A percentile compares a stretch with the other conserved stretches of the same genome.
Conservation (phyloP, 2,888 invertebrate genomes). For the Gryllus longicercus region DNA sequence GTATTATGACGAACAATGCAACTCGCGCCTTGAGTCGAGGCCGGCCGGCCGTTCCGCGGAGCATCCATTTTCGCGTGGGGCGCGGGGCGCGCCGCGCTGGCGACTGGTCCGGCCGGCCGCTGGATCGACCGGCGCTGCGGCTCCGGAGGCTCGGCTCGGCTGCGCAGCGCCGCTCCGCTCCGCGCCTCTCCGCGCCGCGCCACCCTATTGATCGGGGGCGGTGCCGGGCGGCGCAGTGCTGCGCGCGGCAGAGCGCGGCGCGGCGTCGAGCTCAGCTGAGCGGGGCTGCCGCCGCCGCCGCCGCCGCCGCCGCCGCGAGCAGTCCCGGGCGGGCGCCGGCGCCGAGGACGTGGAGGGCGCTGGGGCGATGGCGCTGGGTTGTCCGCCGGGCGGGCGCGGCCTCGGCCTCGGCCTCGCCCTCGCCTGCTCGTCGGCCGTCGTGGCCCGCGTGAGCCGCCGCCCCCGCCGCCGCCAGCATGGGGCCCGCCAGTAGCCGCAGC, state of each 20-base stretch:
- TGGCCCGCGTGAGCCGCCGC: not conserved
- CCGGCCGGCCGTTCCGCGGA: too few species aligned
- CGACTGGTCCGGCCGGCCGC: not conserved
- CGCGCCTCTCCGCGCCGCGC: not conserved
- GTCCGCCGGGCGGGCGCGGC: not conserved
- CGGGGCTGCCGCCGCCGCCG: not conserved
- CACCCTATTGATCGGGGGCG: not conserved
- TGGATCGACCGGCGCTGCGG: not conserved
- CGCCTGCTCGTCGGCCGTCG: not conserved
- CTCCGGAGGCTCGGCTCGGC: not conserved
- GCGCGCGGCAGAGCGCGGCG: not conserved
- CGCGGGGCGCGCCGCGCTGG: not conserved
- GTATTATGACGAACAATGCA: too few species aligned
- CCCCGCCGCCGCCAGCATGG: not conserved
- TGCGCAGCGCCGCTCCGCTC: not conserved
- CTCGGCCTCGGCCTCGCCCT: not conserved
- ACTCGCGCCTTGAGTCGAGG: too few species aligned
- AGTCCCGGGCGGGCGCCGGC: not conserved
- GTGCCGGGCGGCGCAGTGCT: not conserved
- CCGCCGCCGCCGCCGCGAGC: not conserved
- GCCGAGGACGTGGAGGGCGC: not conserved
- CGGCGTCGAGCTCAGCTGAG: slow-evolving; percentile 8
- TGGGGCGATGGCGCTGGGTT: too few species aligned
- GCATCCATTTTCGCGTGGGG: not conserved
- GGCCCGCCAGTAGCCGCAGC: slow-evolving; percentile 17